Percentiles rank a stretch among this genome's conserved stretches.
Evolutionary conservation across 2,797 vertebrate species (phyloP).

Genomic region (Molossus molossus): DNA sequence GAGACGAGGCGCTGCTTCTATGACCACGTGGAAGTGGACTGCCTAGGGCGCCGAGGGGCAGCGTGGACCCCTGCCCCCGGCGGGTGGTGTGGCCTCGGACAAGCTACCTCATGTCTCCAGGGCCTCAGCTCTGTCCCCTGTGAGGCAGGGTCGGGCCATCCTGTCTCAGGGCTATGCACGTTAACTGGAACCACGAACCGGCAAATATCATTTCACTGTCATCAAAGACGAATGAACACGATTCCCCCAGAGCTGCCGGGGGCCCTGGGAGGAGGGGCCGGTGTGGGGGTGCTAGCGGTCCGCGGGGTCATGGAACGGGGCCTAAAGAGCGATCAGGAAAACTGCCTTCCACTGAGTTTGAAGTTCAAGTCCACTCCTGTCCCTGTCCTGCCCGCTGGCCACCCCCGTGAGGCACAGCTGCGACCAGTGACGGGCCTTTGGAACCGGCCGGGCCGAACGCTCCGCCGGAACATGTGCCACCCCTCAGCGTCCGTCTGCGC

Average conservation of each 20-base stretch:
- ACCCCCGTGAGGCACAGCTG: background rate
- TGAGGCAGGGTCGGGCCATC: background rate
- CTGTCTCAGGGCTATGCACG: background rate
- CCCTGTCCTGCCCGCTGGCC: slow-evolving; percentile 15
- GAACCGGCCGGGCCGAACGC: background rate
- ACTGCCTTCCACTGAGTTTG: background rate
- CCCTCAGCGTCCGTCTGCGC: slow-evolving; percentile 13
- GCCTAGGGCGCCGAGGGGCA: background rate
- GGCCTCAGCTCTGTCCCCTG: background rate
- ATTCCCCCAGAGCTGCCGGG: background rate
- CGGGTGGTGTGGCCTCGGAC: background rate
- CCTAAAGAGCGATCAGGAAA: background rate
- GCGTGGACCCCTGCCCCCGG: background rate
- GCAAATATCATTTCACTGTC: background rate
- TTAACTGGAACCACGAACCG: background rate
- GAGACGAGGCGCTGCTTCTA: background rate
- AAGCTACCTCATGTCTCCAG: background rate
- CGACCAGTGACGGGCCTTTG: background rate
- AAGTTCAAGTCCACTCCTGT: background rate
- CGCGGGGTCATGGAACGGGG: background rate
- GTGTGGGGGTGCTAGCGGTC: accelerated
- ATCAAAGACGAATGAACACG: background rate
- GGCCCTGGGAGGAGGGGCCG: accelerated
- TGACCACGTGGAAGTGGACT: accelerated
- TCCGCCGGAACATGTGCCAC: background rate